These are phyloP conservation scores for Phoenoteleia sp. DNA, from an alignment of 2,888 invertebrate species.

Conservation along the genomic window DNA sequence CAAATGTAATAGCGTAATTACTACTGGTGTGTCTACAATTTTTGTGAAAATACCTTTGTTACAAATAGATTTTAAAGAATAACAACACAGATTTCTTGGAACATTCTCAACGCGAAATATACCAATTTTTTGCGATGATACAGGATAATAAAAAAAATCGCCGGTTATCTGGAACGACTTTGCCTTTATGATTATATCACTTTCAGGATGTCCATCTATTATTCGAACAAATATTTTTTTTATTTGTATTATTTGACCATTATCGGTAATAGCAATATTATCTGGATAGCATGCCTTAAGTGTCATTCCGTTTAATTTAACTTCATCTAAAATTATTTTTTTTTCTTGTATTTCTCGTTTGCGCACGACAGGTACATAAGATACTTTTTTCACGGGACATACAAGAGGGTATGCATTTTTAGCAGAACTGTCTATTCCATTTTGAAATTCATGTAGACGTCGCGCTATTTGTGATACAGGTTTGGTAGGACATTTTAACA, in stretches of 20 bases:
- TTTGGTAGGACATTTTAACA: constrained; percentile 48
- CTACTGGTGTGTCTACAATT: too few species aligned
- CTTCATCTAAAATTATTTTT: constrained; percentile 11
- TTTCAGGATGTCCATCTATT: not conserved
- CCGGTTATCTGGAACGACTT: constrained; percentile 1
- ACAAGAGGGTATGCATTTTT: constrained; percentile 11
- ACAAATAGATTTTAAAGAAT: too few species aligned
- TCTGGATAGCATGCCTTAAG: constrained; percentile 4
- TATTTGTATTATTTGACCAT: constrained; percentile 3
- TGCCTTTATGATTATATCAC: constrained; percentile 11
- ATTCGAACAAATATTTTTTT: constrained; percentile 19
- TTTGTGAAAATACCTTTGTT: too few species aligned
- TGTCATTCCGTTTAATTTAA: constrained; percentile 26
- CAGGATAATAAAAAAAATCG: constrained; percentile 15
- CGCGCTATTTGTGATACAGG: constrained; percentile 58
- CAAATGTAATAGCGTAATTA: too few species aligned
- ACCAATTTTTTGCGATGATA: not conserved
- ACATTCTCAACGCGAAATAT: not conserved
- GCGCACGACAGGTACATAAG: not conserved
- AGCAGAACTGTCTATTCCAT: not conserved
- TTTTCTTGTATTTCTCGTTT: constrained; percentile 2
- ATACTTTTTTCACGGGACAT: not conserved
- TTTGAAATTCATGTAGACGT: constrained; percentile 11
- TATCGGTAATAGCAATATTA: constrained; percentile 2
- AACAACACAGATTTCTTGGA: too few species aligned